Evolutionary conservation across 2,113 vertebrate genomes (phyloP), one percentile per base, ranked within the genome.

Genomic region (Passer montanus): DNA sequence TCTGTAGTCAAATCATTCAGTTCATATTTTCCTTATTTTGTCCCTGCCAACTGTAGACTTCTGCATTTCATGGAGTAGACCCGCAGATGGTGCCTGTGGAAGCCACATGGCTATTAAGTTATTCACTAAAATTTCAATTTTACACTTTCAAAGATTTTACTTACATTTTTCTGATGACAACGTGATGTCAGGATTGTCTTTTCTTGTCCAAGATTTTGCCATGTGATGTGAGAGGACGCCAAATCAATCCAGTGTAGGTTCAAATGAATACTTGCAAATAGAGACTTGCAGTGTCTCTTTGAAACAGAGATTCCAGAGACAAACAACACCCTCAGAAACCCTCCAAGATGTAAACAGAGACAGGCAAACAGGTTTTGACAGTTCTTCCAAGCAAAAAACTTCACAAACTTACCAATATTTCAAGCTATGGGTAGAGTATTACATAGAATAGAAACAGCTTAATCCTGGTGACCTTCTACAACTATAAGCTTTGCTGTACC

Each of bases 281-380:
- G 31, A 77, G 9, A 66, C 46, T 84, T 87, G 43, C 27, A 84
- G 7, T 47, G 10, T 10, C 13, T 46, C 41, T 88, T 72, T 86
- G 59, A 95, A 94, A 53, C 21, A 90, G 70, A 78, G 66, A 90
- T 85, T 90, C 44, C 44, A 92, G 70, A 90, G 41, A 58, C 67
- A 76, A 85, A n/a, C 7, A 93, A 31, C 49, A 79, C 20, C 19
- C 33, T 75, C 58, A 77, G 55, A 92, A 94, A 33, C 4, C 39
- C 41, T 80, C 24, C 28, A 86, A 63, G 15, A 83, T 69, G 24
- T 52, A 88, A 93, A 86, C 27, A 88, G 43, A 82, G 30, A 46
- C 39, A 83, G 41, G 68, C 8, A 68, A 88, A 68, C 16, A 76
- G 17, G 62, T 49, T 58, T 84, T 74, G 22, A 37, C 26, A 90